Evolutionary conservation across 2,888 invertebrate genomes (phyloP), one percentile per base, ranked within the genome.

Genomic region (Nudaria mundana): DNA sequence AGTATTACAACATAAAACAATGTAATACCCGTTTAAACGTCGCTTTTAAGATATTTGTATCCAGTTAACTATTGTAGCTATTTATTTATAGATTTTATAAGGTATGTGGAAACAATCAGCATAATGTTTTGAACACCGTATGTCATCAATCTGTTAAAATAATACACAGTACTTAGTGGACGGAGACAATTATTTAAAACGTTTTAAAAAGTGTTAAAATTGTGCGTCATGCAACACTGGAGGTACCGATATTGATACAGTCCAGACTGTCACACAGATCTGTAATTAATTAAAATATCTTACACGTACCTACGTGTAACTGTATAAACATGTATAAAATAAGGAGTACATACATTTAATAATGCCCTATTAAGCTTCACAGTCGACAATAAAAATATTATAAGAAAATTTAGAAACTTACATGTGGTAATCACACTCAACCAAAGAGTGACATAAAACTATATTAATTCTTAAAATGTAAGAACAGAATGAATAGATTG

Each of bases 351-450:
- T 61, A 62, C 34, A 67, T 65, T 66, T 71, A 77, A 75, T 83
- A 83, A 85, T 82, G 83, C 80, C 83, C 81, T n/a, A 56, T 66
- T 61, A 56, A 72, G 65, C 66, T 80, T n/a, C 66, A 79, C 73
- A 76, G 71, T 77, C 68, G 60, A 66, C 60, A 50, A 58, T 62
- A 57, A 67, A 54, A 70, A 36, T 31, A 40, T 14, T 54, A 52
- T 66, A 41, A 53, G 30, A 51, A 49, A 42, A 45, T 57, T 51
- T 55, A 58, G 54, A 65, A 56, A 62, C 57, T 47, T 41, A 56
- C 48, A 49, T 52, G 63, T 60, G 48, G 46, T 52, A 59, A 63
- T 15, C 30, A 16, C 10, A 11, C 16, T 46, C 45, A 62, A 63
- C 51, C 56, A 52, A 59, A 57, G 10, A 28, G 53, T 63, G 48